phyloP scores from a whole-genome alignment of 2,113 vertebrate species.

The Dryoscopus gambensis region DNA sequence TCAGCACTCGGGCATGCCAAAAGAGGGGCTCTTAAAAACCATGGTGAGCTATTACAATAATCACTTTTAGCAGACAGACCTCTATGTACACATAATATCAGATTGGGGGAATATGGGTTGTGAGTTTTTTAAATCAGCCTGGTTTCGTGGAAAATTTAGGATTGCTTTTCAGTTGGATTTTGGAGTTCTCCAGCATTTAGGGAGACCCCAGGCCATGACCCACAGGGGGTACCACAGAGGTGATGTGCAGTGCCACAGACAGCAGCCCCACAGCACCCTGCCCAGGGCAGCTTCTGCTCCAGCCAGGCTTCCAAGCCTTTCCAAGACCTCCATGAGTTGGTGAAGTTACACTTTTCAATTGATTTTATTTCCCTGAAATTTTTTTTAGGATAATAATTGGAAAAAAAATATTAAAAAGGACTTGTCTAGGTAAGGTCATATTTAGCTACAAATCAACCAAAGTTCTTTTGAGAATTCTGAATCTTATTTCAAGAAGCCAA shows the following conservation, averaged over 20 bases:
- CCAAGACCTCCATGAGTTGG: neutral
- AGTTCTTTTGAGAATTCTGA: neutral
- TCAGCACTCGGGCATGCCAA: neutral
- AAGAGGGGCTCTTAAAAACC: neutral
- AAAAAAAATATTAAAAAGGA: fast-evolving
- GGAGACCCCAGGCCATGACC: neutral
- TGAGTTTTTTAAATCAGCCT: neutral
- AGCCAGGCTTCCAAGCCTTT: neutral
- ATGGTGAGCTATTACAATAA: neutral
- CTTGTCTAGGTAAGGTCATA: neutral
- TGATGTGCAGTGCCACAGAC: neutral
- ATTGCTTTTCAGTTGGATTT: neutral
- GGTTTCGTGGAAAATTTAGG: neutral
- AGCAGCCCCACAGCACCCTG: neutral
- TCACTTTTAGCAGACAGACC: neutral
- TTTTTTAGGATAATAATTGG: neutral
- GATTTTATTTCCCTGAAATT: neutral
- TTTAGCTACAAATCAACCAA: neutral
- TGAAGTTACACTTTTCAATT: neutral
- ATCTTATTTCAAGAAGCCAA: neutral
- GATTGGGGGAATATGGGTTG: fast-evolving
- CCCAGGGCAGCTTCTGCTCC: neutral
- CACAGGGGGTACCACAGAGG: neutral
- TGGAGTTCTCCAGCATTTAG: neutral
- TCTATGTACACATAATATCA: neutral